These are phyloP conservation scores for Aphidius gifuensis DNA, from an alignment of 1,140 invertebrate species.

Conservation along the genomic window DNA sequence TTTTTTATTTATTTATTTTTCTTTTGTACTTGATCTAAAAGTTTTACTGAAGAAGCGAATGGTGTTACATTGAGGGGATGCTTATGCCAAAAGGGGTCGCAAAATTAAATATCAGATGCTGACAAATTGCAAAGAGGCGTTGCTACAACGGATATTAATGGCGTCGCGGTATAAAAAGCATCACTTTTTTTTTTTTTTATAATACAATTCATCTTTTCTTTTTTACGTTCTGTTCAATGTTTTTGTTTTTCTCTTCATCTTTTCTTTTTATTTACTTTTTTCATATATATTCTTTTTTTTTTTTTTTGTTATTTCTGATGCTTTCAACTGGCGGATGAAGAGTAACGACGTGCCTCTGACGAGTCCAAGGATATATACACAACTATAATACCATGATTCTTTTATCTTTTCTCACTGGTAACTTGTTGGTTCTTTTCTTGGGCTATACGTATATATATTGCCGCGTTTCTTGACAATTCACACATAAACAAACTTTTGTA, in stretches of 20 bases:
- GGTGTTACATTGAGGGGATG: not conserved
- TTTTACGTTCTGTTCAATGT: not conserved
- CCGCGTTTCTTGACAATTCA: no score
- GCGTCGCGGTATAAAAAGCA: slow-evolving; percentile 48
- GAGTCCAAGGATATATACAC: slow-evolving; percentile 15
- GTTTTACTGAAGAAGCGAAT: no score
- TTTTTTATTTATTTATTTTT: no score
- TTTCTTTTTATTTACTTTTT: no score
- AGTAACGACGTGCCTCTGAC: slow-evolving; percentile 47
- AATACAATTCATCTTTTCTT: no score
- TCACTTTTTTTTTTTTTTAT: slow-evolving; percentile 39
- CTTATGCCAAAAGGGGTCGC: slow-evolving; percentile 38
- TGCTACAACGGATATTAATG: slow-evolving; percentile 57
- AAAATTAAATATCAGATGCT: slow-evolving; percentile 58
- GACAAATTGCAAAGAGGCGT: slow-evolving; percentile 56
- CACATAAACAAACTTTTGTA: no score
- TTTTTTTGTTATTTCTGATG: slow-evolving; percentile 34
- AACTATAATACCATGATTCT: no score
- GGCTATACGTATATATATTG: no score
- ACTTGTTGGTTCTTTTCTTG: no score
- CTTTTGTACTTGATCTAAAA: no score
- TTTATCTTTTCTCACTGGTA: no score
- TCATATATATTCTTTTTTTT: not conserved
- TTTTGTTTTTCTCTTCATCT: slow-evolving; percentile 11
- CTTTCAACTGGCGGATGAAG: slow-evolving; percentile 51